A percentile compares a stretch with the other conserved stretches of the same genome.
Conservation (phyloP, 2,888 invertebrate species). For the Resseliella maxima region DNA sequence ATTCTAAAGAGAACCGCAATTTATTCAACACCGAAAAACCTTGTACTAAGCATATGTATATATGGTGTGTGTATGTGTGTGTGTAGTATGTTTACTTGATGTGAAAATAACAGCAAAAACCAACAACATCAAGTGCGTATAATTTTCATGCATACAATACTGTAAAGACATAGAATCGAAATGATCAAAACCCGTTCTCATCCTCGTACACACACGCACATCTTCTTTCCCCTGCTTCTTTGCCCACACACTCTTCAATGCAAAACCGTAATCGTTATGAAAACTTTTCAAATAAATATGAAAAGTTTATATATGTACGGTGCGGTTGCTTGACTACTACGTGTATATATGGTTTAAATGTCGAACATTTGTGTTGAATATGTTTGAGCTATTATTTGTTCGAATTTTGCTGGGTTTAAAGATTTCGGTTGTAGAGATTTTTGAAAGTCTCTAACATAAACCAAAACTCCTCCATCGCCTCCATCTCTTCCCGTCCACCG, state of each 20-base stretch:
- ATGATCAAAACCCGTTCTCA: background rate
- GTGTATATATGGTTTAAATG: conserved; percentile 8
- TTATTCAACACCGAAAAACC: conserved; percentile 27
- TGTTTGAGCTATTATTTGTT: conserved; percentile 5
- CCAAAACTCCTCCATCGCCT: too few relatives aligned
- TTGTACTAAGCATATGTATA: background rate
- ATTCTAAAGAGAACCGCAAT: conserved; percentile 22
- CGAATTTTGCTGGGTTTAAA: background rate
- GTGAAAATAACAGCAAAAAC: background rate
- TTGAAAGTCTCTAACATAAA: too few relatives aligned
- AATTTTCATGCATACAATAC: conserved; percentile 25
- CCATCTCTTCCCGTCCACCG: too few relatives aligned
- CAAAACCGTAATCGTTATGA: conserved; percentile 54
- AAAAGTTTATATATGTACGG: conserved; percentile 46
- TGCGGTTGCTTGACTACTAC: conserved; percentile 43
- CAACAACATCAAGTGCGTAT: conserved; percentile 23
- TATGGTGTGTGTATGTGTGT: background rate
- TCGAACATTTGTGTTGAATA: conserved; percentile 24
- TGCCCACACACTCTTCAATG: background rate
- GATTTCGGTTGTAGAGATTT: background rate
- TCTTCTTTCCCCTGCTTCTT: background rate
- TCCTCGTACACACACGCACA: background rate
- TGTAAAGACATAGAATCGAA: background rate
- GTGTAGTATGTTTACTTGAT: background rate
- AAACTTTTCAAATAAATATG: conserved; percentile 55